phyloP scores from a whole-genome alignment of 2,888 invertebrate species.

The Cyrtodaria siliqua region DNA sequence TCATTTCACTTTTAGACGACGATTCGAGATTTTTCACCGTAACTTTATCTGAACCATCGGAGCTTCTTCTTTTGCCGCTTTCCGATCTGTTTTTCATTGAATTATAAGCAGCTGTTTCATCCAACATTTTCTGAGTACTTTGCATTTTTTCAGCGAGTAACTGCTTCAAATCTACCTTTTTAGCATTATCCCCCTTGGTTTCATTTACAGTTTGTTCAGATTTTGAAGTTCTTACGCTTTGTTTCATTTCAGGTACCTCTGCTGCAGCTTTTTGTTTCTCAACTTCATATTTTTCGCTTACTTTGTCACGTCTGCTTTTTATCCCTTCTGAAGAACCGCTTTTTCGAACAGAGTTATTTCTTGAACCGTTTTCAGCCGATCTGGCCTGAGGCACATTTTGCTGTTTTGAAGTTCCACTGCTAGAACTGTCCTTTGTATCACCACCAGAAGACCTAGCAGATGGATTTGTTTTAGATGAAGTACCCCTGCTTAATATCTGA shows the following conservation, averaged over 20 bases:
- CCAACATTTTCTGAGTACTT: slow-evolving; percentile 52
- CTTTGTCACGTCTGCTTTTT: slow-evolving; percentile 4
- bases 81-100: slow-evolving; percentile 16
- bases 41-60: too few relatives aligned
- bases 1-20: too few relatives aligned
- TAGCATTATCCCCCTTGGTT: slow-evolving; percentile 11
- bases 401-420: slow-evolving; percentile 18
- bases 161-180: slow-evolving; percentile 47
- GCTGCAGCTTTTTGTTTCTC: slow-evolving; percentile 1
- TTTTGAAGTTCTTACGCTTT: too few relatives aligned
- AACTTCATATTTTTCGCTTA: slow-evolving; percentile 24
- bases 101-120: slow-evolving; percentile 45
- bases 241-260: slow-evolving; percentile 12
- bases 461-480: slow-evolving; percentile 28
- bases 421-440: slow-evolving; percentile 17
- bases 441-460: slow-evolving; percentile 15
- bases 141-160: slow-evolving; percentile 60
- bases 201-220: slow-evolving; percentile 17
- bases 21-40: too few relatives aligned
- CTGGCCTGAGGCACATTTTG: neutral
- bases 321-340: slow-evolving; percentile 7
- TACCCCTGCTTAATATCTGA: slow-evolving; percentile 24
- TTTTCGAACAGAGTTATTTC: slow-evolving; percentile 18
- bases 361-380: slow-evolving; percentile 2
- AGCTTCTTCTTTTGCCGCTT: slow-evolving; percentile 4